Evolutionary conservation across 1,140 invertebrate species (phyloP), one percentile per base, ranked within the genome.

Genomic region (Saccostrea glomerata): DNA sequence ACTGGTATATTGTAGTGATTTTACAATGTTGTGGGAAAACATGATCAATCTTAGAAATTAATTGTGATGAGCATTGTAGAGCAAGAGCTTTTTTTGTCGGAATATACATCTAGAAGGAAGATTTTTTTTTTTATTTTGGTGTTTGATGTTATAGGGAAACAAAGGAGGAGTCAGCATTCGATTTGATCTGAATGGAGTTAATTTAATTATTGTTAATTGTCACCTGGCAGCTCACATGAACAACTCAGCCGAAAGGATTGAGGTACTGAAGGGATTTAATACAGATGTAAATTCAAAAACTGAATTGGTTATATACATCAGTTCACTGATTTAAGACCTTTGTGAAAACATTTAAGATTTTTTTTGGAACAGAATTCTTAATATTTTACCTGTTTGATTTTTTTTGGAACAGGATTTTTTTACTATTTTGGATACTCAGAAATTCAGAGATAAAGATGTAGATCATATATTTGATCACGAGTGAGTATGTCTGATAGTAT

Each of bases 131-230:
- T 60, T 17, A 63, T 5, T 6, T 63, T 63, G 0, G 5, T 63
- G 7, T 85, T 60, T 30, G 6, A 86, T 82, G 85, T 96, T 96
- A n/a, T 94, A 98, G 98, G 98, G 98, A 86, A 99, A 99, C 94
- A 99, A 99, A 96, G 98, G 98, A 30, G 98, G 97, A 3, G 97
- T 98, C 0, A 98, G 97, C 92, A 96, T 98, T 82, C 96, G 98
- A 83, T 96, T 99, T 90, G 97, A 97, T 90, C 95, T 98, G 13
- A 97, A 98, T 93, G 98, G 98, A 15, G 97, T 97, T 89, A 98
- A 97, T 20, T 92, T 99, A 54, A 98, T 97, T 92, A 96, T 98
- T 56, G 97, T 99, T 0, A 99, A 99, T 92, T 96, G 97, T 58
- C 98, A 99, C 95, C 95, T 99, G 86, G 97, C 98, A 40, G 97